Base-by-base conservation (phyloP, 2,797 vertebrate genomes). In the Hirundo rustica region DNA sequence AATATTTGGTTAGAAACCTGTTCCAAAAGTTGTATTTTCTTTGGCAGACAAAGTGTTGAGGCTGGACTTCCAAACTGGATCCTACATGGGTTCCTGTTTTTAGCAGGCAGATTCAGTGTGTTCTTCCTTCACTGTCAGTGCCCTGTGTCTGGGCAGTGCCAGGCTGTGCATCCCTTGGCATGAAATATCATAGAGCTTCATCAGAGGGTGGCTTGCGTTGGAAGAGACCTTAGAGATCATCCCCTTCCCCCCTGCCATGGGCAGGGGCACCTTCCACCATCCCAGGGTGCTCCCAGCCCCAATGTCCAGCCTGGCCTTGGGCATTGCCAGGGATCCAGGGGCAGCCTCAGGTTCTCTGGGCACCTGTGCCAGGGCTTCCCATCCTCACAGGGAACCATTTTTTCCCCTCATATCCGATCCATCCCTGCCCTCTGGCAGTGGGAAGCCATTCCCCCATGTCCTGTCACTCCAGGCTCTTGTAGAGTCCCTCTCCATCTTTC, bases 251-350 rank as follows among this genome's bases (percentile, higher is more conserved):
- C 34, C 10, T 26, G 1, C 45, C 45, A 3, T 40, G 65, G 13
- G 11, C 38, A 51, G 45, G 57, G n/a, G 40, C 79, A 17, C 18
- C 20, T 47, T 0, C 34, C 30, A 20, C 25, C 1, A 0, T 5
- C 30, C 40, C 58, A 60, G 30, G 16, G 0, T 58, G n/a, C 26
- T 72, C 60, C 51, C 0, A 76, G 3, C 8, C 16, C 65, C 1
- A 30, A 1, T 13, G 1, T 32, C 48, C 78, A 55, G 0, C 48
- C 55, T 48, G 42, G 34, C 29, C 57, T 38, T 8, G 72, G 44
- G 1, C 51, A 51, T 17, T 51, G 1, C 58, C 73, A 77, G 58
- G 65, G 65, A 34, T 58, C 3, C 71, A 67, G 79, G 45, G 58
- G 18, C 88, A 72, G 51, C 53, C 58, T 0, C 58, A 65, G 65